phyloP scores from a whole-genome alignment of 2,888 invertebrate species.

The Ophraella communa region DNA sequence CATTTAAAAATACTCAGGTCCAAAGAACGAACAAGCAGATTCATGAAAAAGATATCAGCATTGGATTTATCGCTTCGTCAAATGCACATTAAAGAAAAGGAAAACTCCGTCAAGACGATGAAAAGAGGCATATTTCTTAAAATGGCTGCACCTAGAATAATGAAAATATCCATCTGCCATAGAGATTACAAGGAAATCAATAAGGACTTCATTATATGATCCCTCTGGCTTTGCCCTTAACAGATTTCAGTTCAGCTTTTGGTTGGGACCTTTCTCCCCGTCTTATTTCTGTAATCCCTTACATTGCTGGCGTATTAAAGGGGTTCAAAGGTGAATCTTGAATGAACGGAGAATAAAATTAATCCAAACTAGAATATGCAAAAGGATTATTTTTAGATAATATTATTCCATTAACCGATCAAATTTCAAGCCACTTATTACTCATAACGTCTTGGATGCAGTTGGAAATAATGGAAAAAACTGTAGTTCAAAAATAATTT shows the following conservation, averaged over 20 bases:
- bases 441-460: no score
- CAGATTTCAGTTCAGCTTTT: constrained; percentile 47
- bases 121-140: constrained; percentile 35
- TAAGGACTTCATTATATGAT: constrained; percentile 54
- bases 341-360: neutral
- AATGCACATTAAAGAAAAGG: constrained; percentile 28
- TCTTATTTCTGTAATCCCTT: constrained; percentile 51
- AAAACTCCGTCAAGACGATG: constrained; percentile 28
- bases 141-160: constrained; percentile 41
- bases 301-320: constrained; percentile 20
- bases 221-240: constrained; percentile 47
- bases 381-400: neutral
- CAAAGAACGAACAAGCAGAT: neutral
- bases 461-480: no score
- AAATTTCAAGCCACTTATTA: no score
- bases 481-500: no score
- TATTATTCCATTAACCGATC: no score
- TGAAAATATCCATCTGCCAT: constrained; percentile 47
- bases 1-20: constrained; percentile 1
- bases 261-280: constrained; percentile 38
- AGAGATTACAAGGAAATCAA: constrained; percentile 52
- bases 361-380: neutral
- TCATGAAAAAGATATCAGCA: constrained; percentile 32
- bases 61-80: constrained; percentile 30
- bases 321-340: neutral